Base-by-base conservation (phyloP, 2,888 invertebrate species). In the Eremobia ochroleuca region DNA sequence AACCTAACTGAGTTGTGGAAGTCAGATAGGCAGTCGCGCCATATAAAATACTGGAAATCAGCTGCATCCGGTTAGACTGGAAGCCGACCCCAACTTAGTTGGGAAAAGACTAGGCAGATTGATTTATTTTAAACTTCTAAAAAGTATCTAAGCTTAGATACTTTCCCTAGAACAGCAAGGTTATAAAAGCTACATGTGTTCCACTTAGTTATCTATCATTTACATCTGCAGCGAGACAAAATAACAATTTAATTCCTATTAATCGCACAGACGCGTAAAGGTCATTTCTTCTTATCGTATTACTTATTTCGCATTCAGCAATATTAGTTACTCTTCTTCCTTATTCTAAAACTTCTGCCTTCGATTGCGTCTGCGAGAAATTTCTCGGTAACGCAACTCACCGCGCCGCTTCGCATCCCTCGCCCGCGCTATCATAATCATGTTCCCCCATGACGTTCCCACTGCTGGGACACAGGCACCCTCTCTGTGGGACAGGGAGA, bases 161-260 rank as follows among this genome's bases (percentile, higher is more conserved):
- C 13, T 31, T 78, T 55, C 52, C 8, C 34, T 4, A 59, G 49
- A 31, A 9, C 28, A 15, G 5, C 21, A 68, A 68, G 43, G 28
- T 68, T 81, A 81, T 79, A 34, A 34, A 8, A 18, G 18, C 28
- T 25, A 13, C 46, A 49, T 40, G 9, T 59, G 43, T 28, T 18
- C 15, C 31, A 62, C 76, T 76, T 68, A 67, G 8, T 46, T 25
- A 25, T 43, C 62, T 52, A 80, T 76, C 58, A 49, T 37, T 37
- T 25, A 65, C 64, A 76, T 80, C 82, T 82, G 8, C n/a, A 52
- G 1, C 43, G 40, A 80, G 80, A 80, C 80, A 62, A 67, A 80
- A 68, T 69, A 76, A 71, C 21, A 18, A 61, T 75, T 34, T 34
- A n/a, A 37, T 74, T 40, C 68, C 11, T 25, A 58, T 43, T 52